phyloP scores from a whole-genome alignment of 2,888 invertebrate genomes.

The Erpobdella octoculata region DNA sequence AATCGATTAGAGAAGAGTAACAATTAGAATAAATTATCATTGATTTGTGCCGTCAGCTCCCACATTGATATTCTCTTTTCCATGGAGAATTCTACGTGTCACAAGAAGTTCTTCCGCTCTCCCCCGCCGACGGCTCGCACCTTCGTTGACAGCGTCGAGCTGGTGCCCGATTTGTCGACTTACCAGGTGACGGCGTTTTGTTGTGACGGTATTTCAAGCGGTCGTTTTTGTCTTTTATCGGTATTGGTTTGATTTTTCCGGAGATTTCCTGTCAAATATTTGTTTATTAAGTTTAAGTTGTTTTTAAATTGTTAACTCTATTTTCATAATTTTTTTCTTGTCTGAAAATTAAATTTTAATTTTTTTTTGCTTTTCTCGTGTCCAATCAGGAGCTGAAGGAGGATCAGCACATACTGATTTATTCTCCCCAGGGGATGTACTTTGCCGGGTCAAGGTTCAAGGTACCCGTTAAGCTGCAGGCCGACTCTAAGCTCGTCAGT shows the following conservation, averaged over 20 bases:
- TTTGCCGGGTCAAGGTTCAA: slow-evolving; percentile 82
- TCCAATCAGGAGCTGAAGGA: slow-evolving; percentile 72
- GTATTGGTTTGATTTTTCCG: too few relatives aligned
- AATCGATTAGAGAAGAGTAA: too few relatives aligned
- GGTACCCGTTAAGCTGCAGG: slow-evolving; percentile 73
- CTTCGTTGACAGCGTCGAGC: not conserved
- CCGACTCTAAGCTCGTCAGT: slow-evolving; percentile 57
- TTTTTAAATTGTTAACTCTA: too few relatives aligned
- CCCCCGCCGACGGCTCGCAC: not conserved
- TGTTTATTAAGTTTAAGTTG: too few relatives aligned
- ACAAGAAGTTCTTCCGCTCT: not conserved
- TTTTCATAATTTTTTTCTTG: not conserved
- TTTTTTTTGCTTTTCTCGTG: slow-evolving; percentile 11
- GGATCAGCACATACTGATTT: slow-evolving; percentile 72
- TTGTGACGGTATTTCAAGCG: not conserved
- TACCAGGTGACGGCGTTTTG: too few relatives aligned
- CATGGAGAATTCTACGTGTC: not conserved
- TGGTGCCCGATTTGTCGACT: not conserved
- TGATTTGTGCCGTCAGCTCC: too few relatives aligned
- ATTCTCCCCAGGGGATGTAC: slow-evolving; percentile 77
- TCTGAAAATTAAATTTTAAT: not conserved
- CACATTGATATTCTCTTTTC: slow-evolving; percentile 1
- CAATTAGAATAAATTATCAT: too few relatives aligned
- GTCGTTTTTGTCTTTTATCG: not conserved
- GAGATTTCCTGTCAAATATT: too few relatives aligned